Evolutionary conservation across 2,888 invertebrate genomes (phyloP), one percentile per base, ranked within the genome.

Genomic region (Pollenia labialis): DNA sequence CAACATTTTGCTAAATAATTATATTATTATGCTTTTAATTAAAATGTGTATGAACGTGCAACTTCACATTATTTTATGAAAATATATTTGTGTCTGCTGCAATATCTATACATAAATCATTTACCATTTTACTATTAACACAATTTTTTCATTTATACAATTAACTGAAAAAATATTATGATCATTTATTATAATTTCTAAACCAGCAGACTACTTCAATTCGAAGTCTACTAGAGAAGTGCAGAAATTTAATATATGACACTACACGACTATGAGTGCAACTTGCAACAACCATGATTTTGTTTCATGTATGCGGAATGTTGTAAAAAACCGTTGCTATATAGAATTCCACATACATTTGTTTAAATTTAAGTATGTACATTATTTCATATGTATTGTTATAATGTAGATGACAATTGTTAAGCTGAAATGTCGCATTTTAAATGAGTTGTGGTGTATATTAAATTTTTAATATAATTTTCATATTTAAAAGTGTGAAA

Each of bases 181-280:
- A 23, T 82, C 62, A 82, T 86, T 82, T 80, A 83, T 83, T 80
- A 83, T 79, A 80, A 83, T 75, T 86, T 68, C 79, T 68, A 86
- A 86, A 80, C 79, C 64, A 69, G 82, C 74, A 86, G 86, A 83
- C 86, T 80, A 83, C 86, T 86, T 75, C 56, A 80, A 71, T 76
- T 66, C 54, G 52, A 71, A 76, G 50, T 81, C 71, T 81, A 71
- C 60, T 46, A 62, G 56, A 76, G 69, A 54, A 77, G 79, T 84
- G 79, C 54, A 46, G 75, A 82, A 64, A 58, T 84, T 48, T 79
- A 79, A 79, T 66, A 81, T 81, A 81, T 64, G 71, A 62, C 60
- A 62, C 79, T 52, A 6, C 16, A 54, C 23, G 44, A 46, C 46
- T 72, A n/a, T 64, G 16, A 32, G 16, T 52, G 54, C 10, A 46